phyloP scores from a whole-genome alignment of 2,113 vertebrate genomes.

The Taurulus bubalis region DNA sequence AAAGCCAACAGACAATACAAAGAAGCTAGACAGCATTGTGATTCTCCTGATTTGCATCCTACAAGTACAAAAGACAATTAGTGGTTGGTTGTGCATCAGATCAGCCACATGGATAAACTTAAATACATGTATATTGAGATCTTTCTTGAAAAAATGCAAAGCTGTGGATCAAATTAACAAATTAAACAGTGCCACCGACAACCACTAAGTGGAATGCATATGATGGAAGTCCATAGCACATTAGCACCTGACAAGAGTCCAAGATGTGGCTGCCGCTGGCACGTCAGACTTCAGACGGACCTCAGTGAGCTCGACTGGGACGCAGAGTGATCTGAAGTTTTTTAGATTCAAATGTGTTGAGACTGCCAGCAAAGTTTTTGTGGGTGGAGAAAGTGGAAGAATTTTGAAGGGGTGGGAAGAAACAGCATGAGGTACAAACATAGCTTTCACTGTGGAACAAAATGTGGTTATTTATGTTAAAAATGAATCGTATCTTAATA shows the following conservation, averaged over 20 bases:
- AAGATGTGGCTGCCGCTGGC: conserved; percentile 26
- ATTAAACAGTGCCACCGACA: background rate
- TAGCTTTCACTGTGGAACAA: background rate
- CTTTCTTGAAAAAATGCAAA: conserved; percentile 5
- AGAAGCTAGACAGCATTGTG: conserved; percentile 50
- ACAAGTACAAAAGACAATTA: conserved; percentile 2
- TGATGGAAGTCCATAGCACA: conserved; percentile 35
- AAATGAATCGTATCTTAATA: background rate
- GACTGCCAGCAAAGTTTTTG: conserved; percentile 54
- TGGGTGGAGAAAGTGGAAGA: conserved; percentile 75
- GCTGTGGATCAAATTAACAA: background rate
- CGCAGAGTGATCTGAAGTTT: conserved; percentile 28
- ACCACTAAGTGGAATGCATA: background rate
- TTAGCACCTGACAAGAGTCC: conserved; percentile 55
- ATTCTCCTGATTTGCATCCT: conserved; percentile 49
- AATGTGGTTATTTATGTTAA: background rate
- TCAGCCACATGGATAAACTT: background rate
- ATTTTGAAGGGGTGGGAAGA: conserved; percentile 43
- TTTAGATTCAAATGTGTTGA: conserved; percentile 39
- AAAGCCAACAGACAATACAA: conserved; percentile 51
- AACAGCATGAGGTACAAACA: conserved; percentile 23
- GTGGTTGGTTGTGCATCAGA: background rate
- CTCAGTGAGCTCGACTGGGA: conserved; percentile 23
- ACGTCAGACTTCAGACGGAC: conserved; percentile 38
- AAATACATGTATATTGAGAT: background rate